A percentile compares a stretch with the other conserved stretches of the same genome.
These are phyloP conservation scores for Drosophila teissieri DNA, from an alignment of 1,140 invertebrate genomes.

Conservation along the genomic window DNA sequence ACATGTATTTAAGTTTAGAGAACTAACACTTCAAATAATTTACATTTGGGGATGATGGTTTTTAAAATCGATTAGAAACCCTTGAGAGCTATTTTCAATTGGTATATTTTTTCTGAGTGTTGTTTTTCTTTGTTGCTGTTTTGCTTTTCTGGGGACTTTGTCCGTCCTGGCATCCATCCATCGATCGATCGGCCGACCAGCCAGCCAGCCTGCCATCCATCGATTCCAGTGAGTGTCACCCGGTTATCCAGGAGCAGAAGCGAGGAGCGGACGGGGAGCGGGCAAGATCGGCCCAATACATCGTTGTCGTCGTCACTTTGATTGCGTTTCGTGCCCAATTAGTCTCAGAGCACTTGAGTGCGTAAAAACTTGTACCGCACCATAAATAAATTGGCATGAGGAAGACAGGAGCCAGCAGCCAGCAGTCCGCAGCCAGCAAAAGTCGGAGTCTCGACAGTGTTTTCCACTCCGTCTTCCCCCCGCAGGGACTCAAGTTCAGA, in stretches of 20 bases:
- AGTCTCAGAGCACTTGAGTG: conserved; percentile 84
- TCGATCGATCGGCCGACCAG: conserved; percentile 23
- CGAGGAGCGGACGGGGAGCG: neutral
- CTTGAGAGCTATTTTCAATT: neutral
- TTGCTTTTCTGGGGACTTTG: conserved; percentile 22
- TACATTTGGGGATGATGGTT: too few species aligned
- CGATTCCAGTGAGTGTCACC: conserved; percentile 47
- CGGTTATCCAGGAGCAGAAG: conserved; percentile 24
- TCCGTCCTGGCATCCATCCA: conserved; percentile 29
- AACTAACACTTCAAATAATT: too few species aligned
- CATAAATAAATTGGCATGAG: conserved; percentile 83
- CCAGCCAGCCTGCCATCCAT: conserved; percentile 19
- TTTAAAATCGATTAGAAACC: too few species aligned
- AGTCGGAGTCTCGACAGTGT: conserved; percentile 15
- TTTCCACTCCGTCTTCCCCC: neutral
- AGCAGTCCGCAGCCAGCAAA: conserved; percentile 32
- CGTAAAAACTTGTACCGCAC: conserved; percentile 84
- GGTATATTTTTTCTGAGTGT: conserved; percentile 15
- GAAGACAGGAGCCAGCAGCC: conserved; percentile 62
- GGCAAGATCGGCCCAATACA: conserved; percentile 33
- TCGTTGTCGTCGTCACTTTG: conserved; percentile 79
- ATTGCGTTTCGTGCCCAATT: conserved; percentile 84
- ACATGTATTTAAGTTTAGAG: too few species aligned
- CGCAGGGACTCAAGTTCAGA: conserved; percentile 3
- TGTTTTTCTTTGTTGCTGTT: neutral